Evolutionary conservation across 2,888 invertebrate genomes (phyloP), one percentile per base, ranked within the genome.

Genomic region (Prosapia bicincta): DNA sequence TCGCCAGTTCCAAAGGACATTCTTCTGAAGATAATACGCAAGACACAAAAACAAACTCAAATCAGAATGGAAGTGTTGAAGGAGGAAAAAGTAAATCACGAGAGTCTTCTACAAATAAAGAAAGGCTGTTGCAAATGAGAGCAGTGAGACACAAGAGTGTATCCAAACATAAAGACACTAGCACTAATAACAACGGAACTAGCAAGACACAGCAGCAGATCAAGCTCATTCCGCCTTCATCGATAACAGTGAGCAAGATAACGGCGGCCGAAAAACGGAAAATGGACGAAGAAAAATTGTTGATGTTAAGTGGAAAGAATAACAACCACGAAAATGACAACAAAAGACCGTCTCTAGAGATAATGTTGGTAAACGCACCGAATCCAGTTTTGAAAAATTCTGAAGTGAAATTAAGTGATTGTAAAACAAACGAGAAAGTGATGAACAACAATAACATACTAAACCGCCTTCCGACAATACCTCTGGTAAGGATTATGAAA

Each of bases 121-220:
- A 86, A 77, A 84, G 85, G 73, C 77, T 85, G 23, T 78, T 85
- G 25, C 85, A 86, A 80, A 84, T 86, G 85, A 81, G 86, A 70
- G 85, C 85, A 76, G 83, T 86, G 0, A 80, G 86, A 30, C 86
- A 85, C 68, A 85, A 86, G 78, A 78, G 38, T 32, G 43, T 74
- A 10, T 43, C 74, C 15, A 68, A 68, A n/a, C 74, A 68, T n/a
- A 68, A 68, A 26, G 67, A 66, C n/a, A 26, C 26, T 10, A 6
- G 23, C 24, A 24, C 20, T 13, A 13, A 26, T n/a, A 74, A 68
- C 24, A 73, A 32, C 24, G 74, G 69, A 43, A 28, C 69, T 2
- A 26, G 69, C 26, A 74, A 43, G 26, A 32, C 68, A 10, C 30
- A 73, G 9, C 38, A 68, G 71, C 76, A 71, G 72, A 24, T 75